Conservation (phyloP, 2,888 invertebrate species). For the Pristionchus fissidentatus region DNA sequence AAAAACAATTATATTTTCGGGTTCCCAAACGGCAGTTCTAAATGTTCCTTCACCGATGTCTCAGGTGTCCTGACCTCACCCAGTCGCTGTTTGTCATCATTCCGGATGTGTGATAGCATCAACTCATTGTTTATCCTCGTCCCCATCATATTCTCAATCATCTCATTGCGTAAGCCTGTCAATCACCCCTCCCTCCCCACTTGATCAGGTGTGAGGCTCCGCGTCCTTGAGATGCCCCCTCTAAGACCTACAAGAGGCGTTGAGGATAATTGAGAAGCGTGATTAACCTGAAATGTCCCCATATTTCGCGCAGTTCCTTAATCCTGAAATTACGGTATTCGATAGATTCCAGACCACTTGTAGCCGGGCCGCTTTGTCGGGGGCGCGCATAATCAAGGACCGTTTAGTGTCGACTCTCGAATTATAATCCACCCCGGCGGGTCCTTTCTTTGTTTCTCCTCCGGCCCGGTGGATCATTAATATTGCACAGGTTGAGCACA, state of each 20-base stretch:
- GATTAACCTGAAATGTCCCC: neutral
- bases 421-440: neutral
- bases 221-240: neutral
- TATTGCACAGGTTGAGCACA: conserved; percentile 46
- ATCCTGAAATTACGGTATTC: neutral
- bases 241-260: neutral
- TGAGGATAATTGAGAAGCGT: neutral
- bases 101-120: too few relatives aligned
- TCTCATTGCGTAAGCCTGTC: neutral
- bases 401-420: neutral
- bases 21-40: too few relatives aligned
- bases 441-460: conserved; percentile 10
- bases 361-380: neutral
- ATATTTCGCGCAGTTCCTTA: neutral
- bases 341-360: neutral
- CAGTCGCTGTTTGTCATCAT: too few relatives aligned
- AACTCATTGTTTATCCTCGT: neutral
- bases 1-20: too few relatives aligned
- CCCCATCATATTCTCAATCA: neutral
- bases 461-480: conserved; percentile 24
- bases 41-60: too few relatives aligned
- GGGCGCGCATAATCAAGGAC: neutral
- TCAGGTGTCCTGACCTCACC: too few relatives aligned
- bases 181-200: neutral
- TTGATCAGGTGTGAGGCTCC: conserved; percentile 8